These are phyloP conservation scores for Zaprionus capensis DNA, from an alignment of 1,140 invertebrate species.

Conservation along the genomic window DNA sequence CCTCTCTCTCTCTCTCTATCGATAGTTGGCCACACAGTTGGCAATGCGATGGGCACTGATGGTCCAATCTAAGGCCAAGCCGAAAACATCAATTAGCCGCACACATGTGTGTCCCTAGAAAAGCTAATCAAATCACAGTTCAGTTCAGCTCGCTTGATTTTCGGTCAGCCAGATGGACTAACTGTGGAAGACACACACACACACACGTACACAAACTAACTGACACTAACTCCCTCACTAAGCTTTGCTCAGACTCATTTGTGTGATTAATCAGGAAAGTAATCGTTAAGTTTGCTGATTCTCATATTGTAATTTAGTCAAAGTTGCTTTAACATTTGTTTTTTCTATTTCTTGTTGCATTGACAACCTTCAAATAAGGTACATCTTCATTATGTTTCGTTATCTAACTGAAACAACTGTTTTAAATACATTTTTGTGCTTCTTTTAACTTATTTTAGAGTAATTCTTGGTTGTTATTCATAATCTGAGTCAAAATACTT, in stretches of 20 bases:
- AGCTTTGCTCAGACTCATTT: not conserved
- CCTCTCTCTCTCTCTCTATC: not conserved
- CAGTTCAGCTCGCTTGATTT: not conserved
- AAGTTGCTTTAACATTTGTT: no score
- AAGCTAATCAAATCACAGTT: slow-evolving; percentile 3
- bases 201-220: not conserved
- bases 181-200: not conserved
- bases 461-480: no score
- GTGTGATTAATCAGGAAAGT: not conserved
- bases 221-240: no score
- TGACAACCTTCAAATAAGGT: no score
- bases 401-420: no score
- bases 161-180: not conserved
- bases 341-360: no score
- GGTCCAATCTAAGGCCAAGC: not conserved
- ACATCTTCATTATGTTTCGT: no score
- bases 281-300: not conserved
- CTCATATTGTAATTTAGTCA: not conserved
- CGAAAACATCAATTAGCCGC: slow-evolving; percentile 4
- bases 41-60: not conserved
- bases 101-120: not conserved
- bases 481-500: no score
- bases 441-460: no score
- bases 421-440: no score
- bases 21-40: slow-evolving; percentile 4